Conservation (phyloP, 35 echinoderm and acorn worm genomes). For the Lytechinus pictus region DNA sequence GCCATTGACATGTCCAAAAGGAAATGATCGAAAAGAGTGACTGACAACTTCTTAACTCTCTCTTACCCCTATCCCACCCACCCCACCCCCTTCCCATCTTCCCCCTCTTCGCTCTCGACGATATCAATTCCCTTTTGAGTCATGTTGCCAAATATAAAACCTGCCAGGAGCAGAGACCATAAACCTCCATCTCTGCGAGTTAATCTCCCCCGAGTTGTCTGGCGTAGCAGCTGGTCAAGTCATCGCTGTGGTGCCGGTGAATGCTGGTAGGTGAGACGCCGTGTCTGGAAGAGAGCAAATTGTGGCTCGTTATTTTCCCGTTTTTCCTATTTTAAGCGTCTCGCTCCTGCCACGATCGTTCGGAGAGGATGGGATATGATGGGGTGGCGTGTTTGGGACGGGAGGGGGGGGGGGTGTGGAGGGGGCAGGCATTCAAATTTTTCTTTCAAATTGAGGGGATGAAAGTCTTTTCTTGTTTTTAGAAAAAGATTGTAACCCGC, state of each 20-base stretch:
- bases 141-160: not conserved
- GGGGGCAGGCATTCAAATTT: not conserved
- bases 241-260: constrained; percentile 42
- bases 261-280: not conserved
- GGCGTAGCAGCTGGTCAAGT: constrained; percentile 41
- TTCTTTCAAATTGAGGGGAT: not conserved
- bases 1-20: not conserved
- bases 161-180: not conserved
- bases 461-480: too few relatives aligned
- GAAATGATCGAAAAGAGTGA: not conserved
- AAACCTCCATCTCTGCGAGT: constrained; percentile 13
- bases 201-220: constrained; percentile 47
- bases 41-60: not conserved
- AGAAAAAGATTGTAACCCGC: too few relatives aligned
- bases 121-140: not conserved
- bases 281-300: constrained; percentile 9
- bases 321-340: not conserved
- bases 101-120: not conserved
- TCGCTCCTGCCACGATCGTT: not conserved
- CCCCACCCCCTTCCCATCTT: not conserved
- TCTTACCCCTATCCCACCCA: not conserved
- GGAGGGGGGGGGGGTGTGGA: not conserved
- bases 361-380: not conserved
- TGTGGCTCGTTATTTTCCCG: constrained; percentile 28
- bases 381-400: not conserved